Conservation (phyloP, 2,888 invertebrate genomes). For the Cyrtodaria siliqua region DNA sequence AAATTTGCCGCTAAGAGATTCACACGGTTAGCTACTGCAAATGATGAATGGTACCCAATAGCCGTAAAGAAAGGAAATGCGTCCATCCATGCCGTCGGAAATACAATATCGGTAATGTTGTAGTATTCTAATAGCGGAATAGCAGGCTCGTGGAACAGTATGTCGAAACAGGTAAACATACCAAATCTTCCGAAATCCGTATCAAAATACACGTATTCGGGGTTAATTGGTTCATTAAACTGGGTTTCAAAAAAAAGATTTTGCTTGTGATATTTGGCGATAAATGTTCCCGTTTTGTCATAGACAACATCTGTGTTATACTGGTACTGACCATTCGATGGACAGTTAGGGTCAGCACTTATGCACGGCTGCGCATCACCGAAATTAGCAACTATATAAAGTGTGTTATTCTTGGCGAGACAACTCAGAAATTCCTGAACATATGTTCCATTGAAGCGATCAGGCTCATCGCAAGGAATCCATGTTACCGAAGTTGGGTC, state of each 20-base stretch:
- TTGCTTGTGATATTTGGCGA: slow-evolving; percentile 85
- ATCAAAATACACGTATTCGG: slow-evolving; percentile 74
- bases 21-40: slow-evolving; percentile 88
- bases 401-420: slow-evolving; percentile 88
- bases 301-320: slow-evolving; percentile 93
- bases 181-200: slow-evolving; percentile 87
- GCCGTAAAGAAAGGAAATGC: slow-evolving; percentile 27
- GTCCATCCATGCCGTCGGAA: slow-evolving; percentile 92
- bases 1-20: slow-evolving; percentile 91
- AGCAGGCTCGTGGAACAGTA: slow-evolving; percentile 91
- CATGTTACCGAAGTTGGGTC: slow-evolving; percentile 77
- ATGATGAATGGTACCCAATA: slow-evolving; percentile 34
- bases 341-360: slow-evolving; percentile 62
- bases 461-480: slow-evolving; percentile 74
- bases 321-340: slow-evolving; percentile 73
- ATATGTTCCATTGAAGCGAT: slow-evolving; percentile 40
- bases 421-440: slow-evolving; percentile 86
- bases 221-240: slow-evolving; percentile 84
- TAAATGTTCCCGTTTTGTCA: slow-evolving; percentile 34
- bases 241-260: slow-evolving; percentile 87
- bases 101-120: slow-evolving; percentile 67
- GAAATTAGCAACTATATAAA: slow-evolving; percentile 53
- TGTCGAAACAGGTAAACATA: slow-evolving; percentile 93
- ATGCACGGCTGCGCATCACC: slow-evolving; percentile 40
- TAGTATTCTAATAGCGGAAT: slow-evolving; percentile 88